phyloP scores from a whole-genome alignment of 1,140 invertebrate species.

The Drosophila setifemur region DNA sequence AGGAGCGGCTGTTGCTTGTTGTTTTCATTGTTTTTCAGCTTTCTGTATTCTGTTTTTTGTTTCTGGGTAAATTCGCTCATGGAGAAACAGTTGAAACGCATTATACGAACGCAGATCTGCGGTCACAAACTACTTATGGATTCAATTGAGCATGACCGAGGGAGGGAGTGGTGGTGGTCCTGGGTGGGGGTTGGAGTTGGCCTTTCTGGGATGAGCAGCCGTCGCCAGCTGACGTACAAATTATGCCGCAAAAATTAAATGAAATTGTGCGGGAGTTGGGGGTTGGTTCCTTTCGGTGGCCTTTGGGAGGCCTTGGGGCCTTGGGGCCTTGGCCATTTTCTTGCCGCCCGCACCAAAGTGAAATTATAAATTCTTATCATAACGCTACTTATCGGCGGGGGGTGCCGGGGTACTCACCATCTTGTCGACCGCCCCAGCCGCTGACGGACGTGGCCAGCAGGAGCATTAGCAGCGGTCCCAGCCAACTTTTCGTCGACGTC shows the following conservation, averaged over 20 bases:
- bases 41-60: constrained; percentile 8
- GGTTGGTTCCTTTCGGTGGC: not conserved
- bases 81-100: constrained; percentile 78
- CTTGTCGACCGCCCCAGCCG: constrained; percentile 73
- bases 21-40: constrained; percentile 40
- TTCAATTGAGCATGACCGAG: constrained; percentile 77
- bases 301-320: not conserved
- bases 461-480: constrained; percentile 66
- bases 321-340: not conserved
- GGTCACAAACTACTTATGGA: constrained; percentile 81
- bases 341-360: constrained; percentile 31
- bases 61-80: constrained; percentile 64
- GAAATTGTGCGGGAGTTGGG: constrained; percentile 42
- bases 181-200: not conserved
- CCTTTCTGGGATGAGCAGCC: constrained; percentile 21
- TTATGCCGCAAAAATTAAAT: constrained; percentile 76
- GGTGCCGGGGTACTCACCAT: constrained; percentile 68
- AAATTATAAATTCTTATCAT: constrained; percentile 81
- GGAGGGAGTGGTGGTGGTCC: not conserved
- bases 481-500: constrained; percentile 72
- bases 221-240: constrained; percentile 74
- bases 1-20: constrained; percentile 64
- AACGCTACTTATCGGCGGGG: constrained; percentile 66
- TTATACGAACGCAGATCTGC: constrained; percentile 77
- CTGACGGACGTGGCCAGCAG: constrained; percentile 72